phyloP scores from a whole-genome alignment of 2,888 invertebrate species.

The Nasonia oneida region DNA sequence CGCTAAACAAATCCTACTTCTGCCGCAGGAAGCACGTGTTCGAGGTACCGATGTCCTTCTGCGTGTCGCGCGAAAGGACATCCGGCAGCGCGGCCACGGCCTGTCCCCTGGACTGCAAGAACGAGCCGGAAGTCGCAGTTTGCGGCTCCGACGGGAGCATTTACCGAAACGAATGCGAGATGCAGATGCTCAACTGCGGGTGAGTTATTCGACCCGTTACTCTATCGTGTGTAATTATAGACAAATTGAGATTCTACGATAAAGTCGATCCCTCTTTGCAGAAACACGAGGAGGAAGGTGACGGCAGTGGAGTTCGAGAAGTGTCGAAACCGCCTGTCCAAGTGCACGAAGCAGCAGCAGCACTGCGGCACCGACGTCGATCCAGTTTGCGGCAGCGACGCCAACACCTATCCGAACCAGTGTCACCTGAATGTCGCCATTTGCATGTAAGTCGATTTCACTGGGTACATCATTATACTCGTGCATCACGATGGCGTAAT shows the following conservation, averaged over 20 bases:
- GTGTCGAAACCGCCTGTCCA: slow-evolving; percentile 86
- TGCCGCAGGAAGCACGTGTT: slow-evolving; percentile 90
- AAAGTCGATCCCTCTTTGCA: neutral
- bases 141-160: slow-evolving; percentile 95
- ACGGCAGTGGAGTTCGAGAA: slow-evolving; percentile 89
- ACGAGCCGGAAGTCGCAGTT: slow-evolving; percentile 86
- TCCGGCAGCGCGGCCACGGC: slow-evolving; percentile 82
- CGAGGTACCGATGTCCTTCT: slow-evolving; percentile 94
- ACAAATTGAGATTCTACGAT: neutral
- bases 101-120: slow-evolving; percentile 88
- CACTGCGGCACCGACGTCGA: slow-evolving; percentile 85
- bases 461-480: no score
- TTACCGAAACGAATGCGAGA: slow-evolving; percentile 93
- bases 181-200: slow-evolving; percentile 94
- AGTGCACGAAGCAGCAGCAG: slow-evolving; percentile 87
- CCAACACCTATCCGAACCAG: slow-evolving; percentile 90
- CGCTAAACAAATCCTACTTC: neutral
- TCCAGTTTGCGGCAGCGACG: slow-evolving; percentile 94
- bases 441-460: slow-evolving; percentile 85
- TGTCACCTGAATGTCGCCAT: slow-evolving; percentile 91
- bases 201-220: slow-evolving; percentile 78
- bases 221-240: neutral
- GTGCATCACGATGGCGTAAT: neutral
- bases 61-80: slow-evolving; percentile 89
- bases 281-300: slow-evolving; percentile 81